A percentile compares a stretch with the other conserved stretches of the same genome.
Conservation (phyloP, 2,113 vertebrate species). For the Thalassarche chlororhynchos region DNA sequence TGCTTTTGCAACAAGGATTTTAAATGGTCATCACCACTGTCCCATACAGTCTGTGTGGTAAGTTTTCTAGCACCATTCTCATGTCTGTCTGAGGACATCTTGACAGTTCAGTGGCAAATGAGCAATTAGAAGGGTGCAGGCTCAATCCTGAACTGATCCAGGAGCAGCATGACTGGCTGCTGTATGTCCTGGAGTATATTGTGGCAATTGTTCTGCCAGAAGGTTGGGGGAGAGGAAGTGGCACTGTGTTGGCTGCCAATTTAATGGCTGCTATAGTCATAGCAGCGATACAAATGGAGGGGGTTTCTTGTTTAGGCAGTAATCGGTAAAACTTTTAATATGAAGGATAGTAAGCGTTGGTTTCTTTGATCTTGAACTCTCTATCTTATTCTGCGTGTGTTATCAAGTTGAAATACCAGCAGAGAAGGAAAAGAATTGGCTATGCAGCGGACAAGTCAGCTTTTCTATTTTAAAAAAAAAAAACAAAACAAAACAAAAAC, state of each 20-base stretch:
- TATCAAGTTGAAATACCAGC: not conserved
- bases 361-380: not conserved
- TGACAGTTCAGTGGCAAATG: not conserved
- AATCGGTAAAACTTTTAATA: not conserved
- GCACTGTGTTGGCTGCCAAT: not conserved
- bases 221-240: not conserved
- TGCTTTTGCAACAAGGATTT: not conserved
- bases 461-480: not conserved
- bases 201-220: not conserved
- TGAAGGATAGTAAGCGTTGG: not conserved
- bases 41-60: not conserved
- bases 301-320: not conserved
- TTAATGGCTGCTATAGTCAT: not conserved
- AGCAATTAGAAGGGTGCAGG: not conserved
- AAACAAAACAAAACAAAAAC: not conserved
- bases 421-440: not conserved
- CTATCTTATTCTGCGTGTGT: fast-evolving
- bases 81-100: not conserved
- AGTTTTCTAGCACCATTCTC: not conserved
- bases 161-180: not conserved
- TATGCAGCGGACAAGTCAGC: not conserved
- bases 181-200: not conserved
- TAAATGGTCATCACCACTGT: not conserved
- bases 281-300: not conserved
- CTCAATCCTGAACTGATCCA: not conserved